Evolutionary conservation across 1,140 invertebrate genomes (phyloP).

Genomic region (Ctenoplectra terminalis): DNA sequence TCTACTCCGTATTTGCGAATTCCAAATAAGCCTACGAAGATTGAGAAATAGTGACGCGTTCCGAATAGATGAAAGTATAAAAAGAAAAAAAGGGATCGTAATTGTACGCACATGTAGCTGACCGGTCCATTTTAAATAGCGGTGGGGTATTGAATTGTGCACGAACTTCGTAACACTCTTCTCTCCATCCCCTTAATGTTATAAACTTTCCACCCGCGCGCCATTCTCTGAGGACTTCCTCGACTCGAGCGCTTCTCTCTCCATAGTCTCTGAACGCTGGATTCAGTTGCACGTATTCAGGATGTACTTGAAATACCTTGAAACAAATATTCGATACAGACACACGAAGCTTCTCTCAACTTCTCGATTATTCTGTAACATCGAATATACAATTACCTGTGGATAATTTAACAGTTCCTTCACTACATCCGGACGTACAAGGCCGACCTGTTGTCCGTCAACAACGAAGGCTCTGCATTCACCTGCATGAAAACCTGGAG

Average conservation of each 20-base stretch:
- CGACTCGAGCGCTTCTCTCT: conserved; percentile 90
- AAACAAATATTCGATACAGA: conserved; percentile 36
- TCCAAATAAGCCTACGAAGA: conserved; percentile 90
- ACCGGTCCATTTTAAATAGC: conserved; percentile 95
- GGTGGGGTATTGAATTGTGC: conserved; percentile 87
- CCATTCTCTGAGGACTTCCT: conserved; percentile 90
- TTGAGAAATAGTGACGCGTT: no score
- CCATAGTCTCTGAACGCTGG: conserved; percentile 92
- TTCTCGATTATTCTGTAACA: neutral
- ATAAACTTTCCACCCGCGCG: conserved; percentile 85
- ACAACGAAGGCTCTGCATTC: conserved; percentile 94
- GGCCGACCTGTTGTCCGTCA: conserved; percentile 93
- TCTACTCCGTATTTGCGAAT: conserved; percentile 96
- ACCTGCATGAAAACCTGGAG: conserved; percentile 87
- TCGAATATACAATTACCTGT: conserved; percentile 82
- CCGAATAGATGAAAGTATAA: neutral
- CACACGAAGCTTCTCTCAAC: neutral
- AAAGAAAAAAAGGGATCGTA: neutral
- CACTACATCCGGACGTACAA: conserved; percentile 91
- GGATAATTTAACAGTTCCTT: conserved; percentile 91
- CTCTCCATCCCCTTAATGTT: conserved; percentile 93
- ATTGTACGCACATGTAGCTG: conserved; percentile 89
- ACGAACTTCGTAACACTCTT: conserved; percentile 95
- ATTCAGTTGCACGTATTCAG: conserved; percentile 90
- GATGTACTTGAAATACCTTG: conserved; percentile 88